Percentiles rank a stretch among this genome's conserved stretches.
Conservation (phyloP, 2,797 vertebrate genomes). For the Tinamus major region DNA sequence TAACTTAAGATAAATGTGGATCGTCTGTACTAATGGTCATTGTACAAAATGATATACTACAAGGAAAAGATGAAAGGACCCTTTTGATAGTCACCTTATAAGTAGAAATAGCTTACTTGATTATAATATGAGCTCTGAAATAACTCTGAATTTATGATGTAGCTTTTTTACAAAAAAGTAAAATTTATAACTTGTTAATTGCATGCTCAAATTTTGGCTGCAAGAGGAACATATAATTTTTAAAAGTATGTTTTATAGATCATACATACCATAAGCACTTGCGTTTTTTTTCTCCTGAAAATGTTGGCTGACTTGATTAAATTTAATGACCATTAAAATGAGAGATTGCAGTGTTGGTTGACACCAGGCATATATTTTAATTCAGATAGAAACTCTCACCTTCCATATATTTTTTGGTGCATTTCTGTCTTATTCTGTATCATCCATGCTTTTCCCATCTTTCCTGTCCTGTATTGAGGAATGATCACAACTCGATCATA, state of each 20-base stretch:
- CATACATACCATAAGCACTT: slow-evolving; percentile 24
- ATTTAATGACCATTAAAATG: background rate
- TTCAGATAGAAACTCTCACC: background rate
- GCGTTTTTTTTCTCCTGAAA: background rate
- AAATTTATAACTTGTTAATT: background rate
- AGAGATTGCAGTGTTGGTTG: background rate
- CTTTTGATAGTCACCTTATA: background rate
- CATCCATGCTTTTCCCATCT: background rate
- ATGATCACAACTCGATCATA: background rate
- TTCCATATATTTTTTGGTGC: background rate
- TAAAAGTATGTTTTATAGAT: slow-evolving; percentile 23
- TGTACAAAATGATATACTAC: background rate
- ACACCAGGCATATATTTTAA: background rate
- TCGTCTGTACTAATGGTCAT: background rate
- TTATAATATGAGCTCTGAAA: background rate
- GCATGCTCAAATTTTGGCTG: background rate
- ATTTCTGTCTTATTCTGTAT: background rate
- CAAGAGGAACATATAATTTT: slow-evolving; percentile 12
- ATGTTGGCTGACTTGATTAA: background rate
- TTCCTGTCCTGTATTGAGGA: background rate
- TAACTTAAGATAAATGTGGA: slow-evolving; percentile 10
- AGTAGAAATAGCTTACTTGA: background rate
- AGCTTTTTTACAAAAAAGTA: background rate
- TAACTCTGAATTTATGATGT: background rate
- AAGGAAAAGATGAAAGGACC: background rate